Evolutionary conservation across 2,888 invertebrate genomes (phyloP), one percentile per base, ranked within the genome.

Genomic region (Agrotis puta): DNA sequence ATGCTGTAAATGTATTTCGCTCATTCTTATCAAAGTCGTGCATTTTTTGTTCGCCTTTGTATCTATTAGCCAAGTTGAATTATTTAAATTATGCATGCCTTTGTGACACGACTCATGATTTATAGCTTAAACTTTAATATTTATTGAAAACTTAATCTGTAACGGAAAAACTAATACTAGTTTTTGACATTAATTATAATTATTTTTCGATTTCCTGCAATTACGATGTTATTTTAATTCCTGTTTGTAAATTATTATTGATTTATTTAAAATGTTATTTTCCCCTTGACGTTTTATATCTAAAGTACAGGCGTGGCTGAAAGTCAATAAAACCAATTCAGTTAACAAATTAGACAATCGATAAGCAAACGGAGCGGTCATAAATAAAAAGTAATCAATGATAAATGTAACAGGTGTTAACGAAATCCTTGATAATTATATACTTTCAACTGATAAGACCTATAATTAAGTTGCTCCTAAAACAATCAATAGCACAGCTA

Each of bases 1-100:
- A 78, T 72, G 79, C 65, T 56, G 57, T 66, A 61, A 79, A 79
- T 82, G 70, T 50, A 54, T 74, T 75, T 70, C 20, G 68, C 43
- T n/a, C 65, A 74, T 78, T 75, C 68, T 74, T 74, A 75, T 82
- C 63, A 24, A 27, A 79, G 70, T 84, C 82, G 79, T 84, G 85
- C 59, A 58, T 75, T 75, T 84, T 82, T 82, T 82, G 68, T 67
- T 50, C 20, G 20, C 59, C 39, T 56, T 57, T 58, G 22, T 43
- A 67, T 48, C 54, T 57, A 74, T 68, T 84, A 70, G 51, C 27
- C 16, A 22, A 66, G 56, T 70, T 67, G n/a, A 84, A 70, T 66
- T 69, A 68, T 74, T n/a, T 67, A 85, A 70, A 54, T 56, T 77
- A 75, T 83, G 74, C 74, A 75, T 65, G 47, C 68, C 64, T 7